phyloP scores from a whole-genome alignment of 2,888 invertebrate genomes.

The Dynastes maya region DNA sequence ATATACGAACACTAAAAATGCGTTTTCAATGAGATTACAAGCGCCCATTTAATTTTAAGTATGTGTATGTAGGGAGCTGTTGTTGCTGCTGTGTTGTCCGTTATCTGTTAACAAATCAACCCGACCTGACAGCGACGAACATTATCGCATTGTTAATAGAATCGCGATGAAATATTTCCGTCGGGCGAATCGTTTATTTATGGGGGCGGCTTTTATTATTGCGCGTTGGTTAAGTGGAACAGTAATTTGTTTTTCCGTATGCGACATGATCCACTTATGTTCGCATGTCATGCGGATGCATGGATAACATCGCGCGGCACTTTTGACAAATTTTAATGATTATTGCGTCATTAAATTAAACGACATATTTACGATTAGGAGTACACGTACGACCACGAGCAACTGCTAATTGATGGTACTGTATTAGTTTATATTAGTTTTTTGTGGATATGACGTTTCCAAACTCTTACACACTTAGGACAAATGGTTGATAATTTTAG shows the following conservation, averaged over 20 bases:
- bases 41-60: not conserved
- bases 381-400: too few relatives aligned
- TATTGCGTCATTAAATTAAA: too few relatives aligned
- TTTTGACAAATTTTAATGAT: too few relatives aligned
- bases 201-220: constrained; percentile 10
- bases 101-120: constrained; percentile 15
- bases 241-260: not conserved
- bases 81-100: not conserved
- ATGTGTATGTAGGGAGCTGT: not conserved
- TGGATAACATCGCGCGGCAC: too few relatives aligned
- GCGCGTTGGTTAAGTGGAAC: not conserved
- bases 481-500: too few relatives aligned
- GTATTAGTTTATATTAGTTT: too few relatives aligned
- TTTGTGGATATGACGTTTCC: too few relatives aligned
- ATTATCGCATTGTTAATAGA: constrained; percentile 20
- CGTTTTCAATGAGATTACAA: not conserved
- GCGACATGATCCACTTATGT: not conserved
- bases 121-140: not conserved
- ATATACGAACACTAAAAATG: not conserved
- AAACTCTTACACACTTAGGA: too few relatives aligned
- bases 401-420: too few relatives aligned
- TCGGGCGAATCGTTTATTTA: constrained; percentile 12
- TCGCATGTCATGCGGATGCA: too few relatives aligned
- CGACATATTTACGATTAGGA: too few relatives aligned
- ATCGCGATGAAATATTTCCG: constrained; percentile 20